Evolutionary conservation across 1,140 invertebrate genomes (phyloP), one percentile per base, ranked within the genome.

Genomic region (Anthonomus grandis): DNA sequence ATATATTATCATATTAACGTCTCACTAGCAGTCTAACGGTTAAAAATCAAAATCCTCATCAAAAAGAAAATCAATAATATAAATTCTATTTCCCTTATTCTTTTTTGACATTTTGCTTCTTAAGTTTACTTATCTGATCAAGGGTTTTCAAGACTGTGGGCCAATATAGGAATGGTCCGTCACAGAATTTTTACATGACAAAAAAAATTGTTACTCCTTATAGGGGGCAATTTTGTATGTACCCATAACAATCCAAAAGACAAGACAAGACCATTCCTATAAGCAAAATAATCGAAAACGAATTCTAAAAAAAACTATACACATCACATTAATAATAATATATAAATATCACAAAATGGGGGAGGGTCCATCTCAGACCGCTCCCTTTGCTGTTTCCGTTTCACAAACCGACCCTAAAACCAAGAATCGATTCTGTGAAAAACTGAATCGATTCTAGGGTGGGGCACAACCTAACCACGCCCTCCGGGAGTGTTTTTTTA

Each of bases 311-410:
- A 52, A 52, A n/a, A n/a, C 41, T 54, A 54, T 54, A 34, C 51
- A 54, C 51, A 54, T 54, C 51, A 54, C 51, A 54, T 54, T 54
- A 42, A 54, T 51, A 51, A 54, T 54, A 45, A 54, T 54, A 41
- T 17, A 17, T 45, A 54, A 45, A 54, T 54, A 44, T 45, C 51
- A 54, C 39, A 54, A 54, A 42, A 54, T 44, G 23, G 18, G 25
- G 51, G n/a, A 10, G 39, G 22, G 36, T 17, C 22, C 22, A 17
- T 1, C n/a, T 24, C n/a, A 12, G 23, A 37, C 5, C 23, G 6
- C 8, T n/a, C 36, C 36, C 12, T 38, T 41, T 51, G 49, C 41
- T 51, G 47, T 49, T 37, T 49, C 12, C 24, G 24, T 31, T 8
- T 22, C 9, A 45, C 34, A 36, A 38, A 17, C 22, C n/a, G n/a